Conservation (phyloP, 2,797 vertebrate species). For the Oryzias sinensis region DNA sequence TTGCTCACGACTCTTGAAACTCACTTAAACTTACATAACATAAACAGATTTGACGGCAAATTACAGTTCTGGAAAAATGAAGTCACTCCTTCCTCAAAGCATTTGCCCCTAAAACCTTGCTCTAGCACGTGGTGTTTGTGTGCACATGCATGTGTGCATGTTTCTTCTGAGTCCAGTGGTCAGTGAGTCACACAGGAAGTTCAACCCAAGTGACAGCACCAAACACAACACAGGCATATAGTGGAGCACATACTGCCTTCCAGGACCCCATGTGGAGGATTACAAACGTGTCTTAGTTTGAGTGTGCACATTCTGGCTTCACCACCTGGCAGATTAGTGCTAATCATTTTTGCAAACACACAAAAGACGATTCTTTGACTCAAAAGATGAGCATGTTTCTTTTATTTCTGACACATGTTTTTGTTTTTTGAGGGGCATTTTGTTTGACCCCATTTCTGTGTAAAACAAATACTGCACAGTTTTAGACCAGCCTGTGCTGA, state of each 20-base stretch:
- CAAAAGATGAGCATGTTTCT: conserved; percentile 30
- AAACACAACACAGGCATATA: conserved; percentile 27
- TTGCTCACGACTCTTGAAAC: conserved; percentile 20
- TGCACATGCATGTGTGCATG: conserved; percentile 23
- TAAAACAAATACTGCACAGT: conserved; percentile 5
- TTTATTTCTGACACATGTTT: conserved; percentile 40
- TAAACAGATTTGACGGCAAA: conserved; percentile 39
- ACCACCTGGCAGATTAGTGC: conserved; percentile 60
- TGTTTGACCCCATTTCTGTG: conserved; percentile 26
- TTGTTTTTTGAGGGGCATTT: not conserved
- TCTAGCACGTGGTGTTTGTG: conserved; percentile 5
- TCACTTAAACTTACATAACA: conserved; percentile 46
- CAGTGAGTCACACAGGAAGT: conserved; percentile 61
- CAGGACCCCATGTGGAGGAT: conserved; percentile 50
- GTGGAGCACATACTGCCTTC: conserved; percentile 48
- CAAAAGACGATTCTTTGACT: conserved; percentile 43
- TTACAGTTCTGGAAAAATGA: conserved; percentile 54
- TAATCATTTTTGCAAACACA: conserved; percentile 24
- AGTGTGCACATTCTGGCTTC: conserved; percentile 51
- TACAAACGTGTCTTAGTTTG: conserved; percentile 39
- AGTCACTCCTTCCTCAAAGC: conserved; percentile 52
- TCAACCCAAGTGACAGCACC: conserved; percentile 18
- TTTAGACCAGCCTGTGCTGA: conserved; percentile 1
- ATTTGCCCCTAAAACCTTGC: conserved; percentile 48
- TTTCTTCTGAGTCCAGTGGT: conserved; percentile 35